These are phyloP conservation scores for Antheraea assamensis DNA, from an alignment of 2,888 invertebrate genomes.

Conservation along the genomic window DNA sequence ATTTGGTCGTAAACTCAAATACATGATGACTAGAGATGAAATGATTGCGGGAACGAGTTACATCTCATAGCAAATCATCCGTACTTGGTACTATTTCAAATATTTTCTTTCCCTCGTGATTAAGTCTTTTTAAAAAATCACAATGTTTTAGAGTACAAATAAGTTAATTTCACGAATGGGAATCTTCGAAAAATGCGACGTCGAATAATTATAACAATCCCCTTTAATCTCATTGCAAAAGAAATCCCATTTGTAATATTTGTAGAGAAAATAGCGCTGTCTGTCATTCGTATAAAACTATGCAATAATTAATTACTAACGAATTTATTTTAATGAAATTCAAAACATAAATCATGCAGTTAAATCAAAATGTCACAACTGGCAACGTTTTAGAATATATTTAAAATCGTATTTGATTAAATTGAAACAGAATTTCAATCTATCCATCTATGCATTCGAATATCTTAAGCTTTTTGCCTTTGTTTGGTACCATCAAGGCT, in stretches of 20 bases:
- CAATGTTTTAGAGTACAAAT: no score
- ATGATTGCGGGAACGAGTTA: conserved; percentile 26
- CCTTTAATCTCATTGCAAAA: no score
- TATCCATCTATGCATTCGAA: conserved; percentile 25
- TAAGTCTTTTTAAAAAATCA: not conserved
- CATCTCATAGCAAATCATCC: not conserved
- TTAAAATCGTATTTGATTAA: not conserved
- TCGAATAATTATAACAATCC: no score
- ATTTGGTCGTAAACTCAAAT: conserved; percentile 42
- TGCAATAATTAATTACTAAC: not conserved
- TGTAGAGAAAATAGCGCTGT: no score
- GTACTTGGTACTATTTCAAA: not conserved
- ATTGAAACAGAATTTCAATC: not conserved
- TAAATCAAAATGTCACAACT: not conserved
- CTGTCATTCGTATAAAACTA: not conserved
- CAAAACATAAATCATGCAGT: no score
- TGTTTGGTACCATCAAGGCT: conserved; percentile 36
- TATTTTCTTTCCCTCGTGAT: not conserved
- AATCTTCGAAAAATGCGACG: no score
- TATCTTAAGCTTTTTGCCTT: conserved; percentile 30
- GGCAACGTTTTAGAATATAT: not conserved
- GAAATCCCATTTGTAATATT: no score
- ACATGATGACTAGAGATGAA: conserved; percentile 32
- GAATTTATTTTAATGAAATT: not conserved
- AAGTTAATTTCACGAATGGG: no score